Percentiles rank a stretch among this genome's conserved stretches.
phyloP scores from a whole-genome alignment of 2,113 vertebrate species.

The Dicerorhinus sumatrensis region DNA sequence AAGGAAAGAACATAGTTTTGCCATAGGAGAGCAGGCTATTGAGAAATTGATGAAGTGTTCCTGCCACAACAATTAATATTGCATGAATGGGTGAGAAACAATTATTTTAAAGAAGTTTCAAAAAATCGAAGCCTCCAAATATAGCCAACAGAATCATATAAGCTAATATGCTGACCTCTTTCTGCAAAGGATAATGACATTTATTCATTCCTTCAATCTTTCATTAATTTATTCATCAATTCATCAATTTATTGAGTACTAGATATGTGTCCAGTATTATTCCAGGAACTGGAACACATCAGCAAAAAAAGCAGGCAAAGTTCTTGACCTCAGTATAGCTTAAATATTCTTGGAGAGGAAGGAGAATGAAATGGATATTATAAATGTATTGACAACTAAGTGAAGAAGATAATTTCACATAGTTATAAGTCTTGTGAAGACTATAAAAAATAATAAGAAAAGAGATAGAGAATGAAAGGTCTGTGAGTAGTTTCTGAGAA shows the following conservation, averaged over 20 bases:
- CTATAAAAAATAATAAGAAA: neutral
- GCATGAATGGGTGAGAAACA: constrained; percentile 13
- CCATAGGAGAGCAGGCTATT: neutral
- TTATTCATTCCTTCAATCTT: neutral
- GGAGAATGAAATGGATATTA: neutral
- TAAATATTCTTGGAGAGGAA: neutral
- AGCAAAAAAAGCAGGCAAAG: neutral
- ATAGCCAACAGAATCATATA: neutral
- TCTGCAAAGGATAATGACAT: neutral
- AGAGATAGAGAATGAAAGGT: neutral
- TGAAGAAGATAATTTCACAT: neutral
- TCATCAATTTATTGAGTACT: neutral
- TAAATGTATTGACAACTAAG: neutral
- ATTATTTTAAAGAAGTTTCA: constrained; percentile 50
- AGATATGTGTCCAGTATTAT: neutral
- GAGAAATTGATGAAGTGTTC: constrained; percentile 1
- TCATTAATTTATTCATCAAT: neutral
- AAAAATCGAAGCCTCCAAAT: neutral
- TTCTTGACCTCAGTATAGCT: neutral
- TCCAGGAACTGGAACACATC: neutral
- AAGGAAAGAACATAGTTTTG: neutral
- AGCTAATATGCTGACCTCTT: neutral
- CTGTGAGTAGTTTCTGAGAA: neutral
- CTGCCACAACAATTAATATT: constrained; percentile 62
- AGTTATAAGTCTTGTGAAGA: neutral